Conservation (phyloP, 1,140 invertebrate genomes). For the Magallana angulata region DNA sequence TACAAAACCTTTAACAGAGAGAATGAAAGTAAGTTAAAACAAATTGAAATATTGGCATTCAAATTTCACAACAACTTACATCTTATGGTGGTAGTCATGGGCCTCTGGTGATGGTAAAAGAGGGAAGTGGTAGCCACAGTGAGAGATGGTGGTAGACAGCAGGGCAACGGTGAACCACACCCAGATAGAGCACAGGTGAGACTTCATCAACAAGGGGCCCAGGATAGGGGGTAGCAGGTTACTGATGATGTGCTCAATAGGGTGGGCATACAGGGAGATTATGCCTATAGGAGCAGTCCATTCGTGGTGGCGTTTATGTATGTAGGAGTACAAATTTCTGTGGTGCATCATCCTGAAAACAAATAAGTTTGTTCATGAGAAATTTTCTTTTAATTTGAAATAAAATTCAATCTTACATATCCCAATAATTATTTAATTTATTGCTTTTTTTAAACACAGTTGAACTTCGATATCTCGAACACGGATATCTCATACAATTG, state of each 20-base stretch:
- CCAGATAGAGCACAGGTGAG: conserved; percentile 90
- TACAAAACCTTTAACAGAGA: no score
- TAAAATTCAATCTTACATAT: no score
- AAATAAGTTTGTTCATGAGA: background rate
- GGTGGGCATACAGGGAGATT: conserved; percentile 92
- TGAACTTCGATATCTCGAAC: no score
- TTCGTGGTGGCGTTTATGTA: conserved; percentile 89
- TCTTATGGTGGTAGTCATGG: conserved; percentile 92
- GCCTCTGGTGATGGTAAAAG: conserved; percentile 93
- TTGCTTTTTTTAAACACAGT: no score
- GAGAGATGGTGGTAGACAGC: conserved; percentile 90
- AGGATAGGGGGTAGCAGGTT: conserved; percentile 90
- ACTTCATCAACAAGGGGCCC: conserved; percentile 89
- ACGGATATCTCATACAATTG: no score
- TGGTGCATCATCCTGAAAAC: conserved; percentile 87
- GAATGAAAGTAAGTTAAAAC: no score
- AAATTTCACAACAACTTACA: conserved; percentile 82
- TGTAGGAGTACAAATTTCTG: conserved; percentile 88
- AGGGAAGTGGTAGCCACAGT: conserved; percentile 93
- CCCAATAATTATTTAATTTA: no score
- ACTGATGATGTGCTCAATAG: conserved; percentile 91
- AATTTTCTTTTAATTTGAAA: no score
- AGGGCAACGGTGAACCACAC: conserved; percentile 91
- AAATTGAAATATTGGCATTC: no score
- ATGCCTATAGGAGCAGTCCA: conserved; percentile 81